Conservation (phyloP, 2,113 vertebrate genomes). For the Verasper variegatus region DNA sequence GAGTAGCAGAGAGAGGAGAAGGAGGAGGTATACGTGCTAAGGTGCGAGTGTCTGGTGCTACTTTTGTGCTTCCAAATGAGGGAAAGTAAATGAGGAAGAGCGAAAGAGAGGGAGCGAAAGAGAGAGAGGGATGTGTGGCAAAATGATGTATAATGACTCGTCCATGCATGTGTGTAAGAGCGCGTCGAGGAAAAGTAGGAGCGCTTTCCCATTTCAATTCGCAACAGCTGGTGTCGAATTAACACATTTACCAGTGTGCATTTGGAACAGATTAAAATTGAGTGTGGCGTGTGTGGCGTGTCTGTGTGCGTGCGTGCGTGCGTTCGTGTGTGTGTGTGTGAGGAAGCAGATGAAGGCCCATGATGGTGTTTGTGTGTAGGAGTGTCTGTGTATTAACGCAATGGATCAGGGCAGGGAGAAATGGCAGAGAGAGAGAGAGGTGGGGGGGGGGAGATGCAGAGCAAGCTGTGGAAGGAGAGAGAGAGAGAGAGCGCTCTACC, state of each 20-base stretch:
- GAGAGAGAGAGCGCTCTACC: conserved; percentile 58
- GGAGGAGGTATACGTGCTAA: conserved; percentile 58
- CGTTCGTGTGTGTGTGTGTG: conserved; percentile 44
- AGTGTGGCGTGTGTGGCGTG: conserved; percentile 66
- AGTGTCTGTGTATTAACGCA: conserved; percentile 73
- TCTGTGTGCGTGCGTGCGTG: conserved; percentile 35
- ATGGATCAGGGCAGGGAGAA: conserved; percentile 71
- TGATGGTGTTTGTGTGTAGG: conserved; percentile 74
- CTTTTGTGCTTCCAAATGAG: conserved; percentile 66
- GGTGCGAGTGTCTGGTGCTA: conserved; percentile 66
- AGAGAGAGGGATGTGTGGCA: conserved; percentile 15
- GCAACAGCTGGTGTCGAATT: conserved; percentile 83
- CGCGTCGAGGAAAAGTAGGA: conserved; percentile 64
- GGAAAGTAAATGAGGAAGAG: conserved; percentile 45
- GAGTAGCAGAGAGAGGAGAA: conserved; percentile 43
- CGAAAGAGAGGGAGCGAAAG: neutral
- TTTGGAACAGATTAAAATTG: conserved; percentile 83
- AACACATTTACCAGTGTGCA: conserved; percentile 82
- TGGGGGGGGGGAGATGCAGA: conserved; percentile 25
- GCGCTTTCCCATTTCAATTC: conserved; percentile 78
- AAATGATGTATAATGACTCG: conserved; percentile 65
- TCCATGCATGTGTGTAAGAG: conserved; percentile 42
- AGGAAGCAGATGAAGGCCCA: conserved; percentile 67
- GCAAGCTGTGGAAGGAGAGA: conserved; percentile 3
- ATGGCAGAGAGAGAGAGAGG: conserved; percentile 41